Conservation (phyloP, 2,113 vertebrate species). For the Silurus glanis region DNA sequence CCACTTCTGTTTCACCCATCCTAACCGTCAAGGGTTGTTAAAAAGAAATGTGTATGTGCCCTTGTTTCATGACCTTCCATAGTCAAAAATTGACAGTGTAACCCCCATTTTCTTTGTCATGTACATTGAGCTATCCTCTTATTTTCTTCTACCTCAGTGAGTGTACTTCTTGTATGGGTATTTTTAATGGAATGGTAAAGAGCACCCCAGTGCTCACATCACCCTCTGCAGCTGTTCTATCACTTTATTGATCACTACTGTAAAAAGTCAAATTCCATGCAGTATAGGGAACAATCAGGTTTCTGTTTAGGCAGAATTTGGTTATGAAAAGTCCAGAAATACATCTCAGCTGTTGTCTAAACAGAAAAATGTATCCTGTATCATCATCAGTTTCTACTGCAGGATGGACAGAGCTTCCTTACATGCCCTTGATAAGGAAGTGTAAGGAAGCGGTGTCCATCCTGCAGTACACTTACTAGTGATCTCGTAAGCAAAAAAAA, state of each 20-base stretch:
- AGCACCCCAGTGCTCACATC: background rate
- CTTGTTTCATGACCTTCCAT: background rate
- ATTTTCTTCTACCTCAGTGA: background rate
- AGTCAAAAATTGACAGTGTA: background rate
- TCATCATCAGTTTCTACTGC: no score
- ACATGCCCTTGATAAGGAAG: background rate
- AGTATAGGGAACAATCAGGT: no score
- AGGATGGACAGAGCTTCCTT: background rate
- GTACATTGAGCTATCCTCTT: background rate
- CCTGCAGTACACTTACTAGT: background rate
- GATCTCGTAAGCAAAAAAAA: background rate
- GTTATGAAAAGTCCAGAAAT: background rate
- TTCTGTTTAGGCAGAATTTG: no score
- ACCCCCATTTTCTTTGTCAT: background rate
- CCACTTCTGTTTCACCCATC: background rate
- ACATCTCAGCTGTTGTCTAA: background rate
- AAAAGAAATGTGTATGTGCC: background rate
- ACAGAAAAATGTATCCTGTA: no score
- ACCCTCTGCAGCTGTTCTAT: background rate
- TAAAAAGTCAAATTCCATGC: background rate
- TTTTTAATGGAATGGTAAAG: background rate
- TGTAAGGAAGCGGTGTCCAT: background rate
- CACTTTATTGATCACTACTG: background rate
- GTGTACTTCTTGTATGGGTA: background rate
- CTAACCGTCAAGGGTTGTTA: background rate